Conservation (phyloP, 92 coral and sea anemone species). For the Phenganax marumi region DNA sequence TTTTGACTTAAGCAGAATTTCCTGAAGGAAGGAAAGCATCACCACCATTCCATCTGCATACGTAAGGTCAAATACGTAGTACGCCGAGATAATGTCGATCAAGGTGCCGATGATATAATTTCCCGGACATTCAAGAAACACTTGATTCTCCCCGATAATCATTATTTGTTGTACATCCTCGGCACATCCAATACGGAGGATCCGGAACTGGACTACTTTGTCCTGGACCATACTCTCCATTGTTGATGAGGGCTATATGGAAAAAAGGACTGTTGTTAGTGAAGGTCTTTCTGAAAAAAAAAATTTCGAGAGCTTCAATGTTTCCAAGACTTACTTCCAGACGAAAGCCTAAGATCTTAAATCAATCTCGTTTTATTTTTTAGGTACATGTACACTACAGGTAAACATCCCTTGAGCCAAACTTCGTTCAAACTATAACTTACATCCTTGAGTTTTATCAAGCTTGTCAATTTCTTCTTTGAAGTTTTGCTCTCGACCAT, state of each 20-base stretch:
- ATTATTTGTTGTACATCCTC: constrained; percentile 36
- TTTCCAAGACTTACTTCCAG: too few species aligned
- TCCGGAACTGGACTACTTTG: constrained; percentile 14
- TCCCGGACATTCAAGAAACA: constrained; percentile 29
- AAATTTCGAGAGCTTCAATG: too few species aligned
- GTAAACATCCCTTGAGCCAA: too few species aligned
- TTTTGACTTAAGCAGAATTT: constrained; percentile 21
- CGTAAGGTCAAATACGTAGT: constrained; percentile 35
- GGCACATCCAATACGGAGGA: constrained; percentile 3
- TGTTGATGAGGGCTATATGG: constrained; percentile 37
- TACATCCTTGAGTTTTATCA: constrained; percentile 42
- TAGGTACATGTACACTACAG: background rate
- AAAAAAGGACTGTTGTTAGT: background rate
- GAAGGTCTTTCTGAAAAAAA: background rate
- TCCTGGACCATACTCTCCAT: constrained; percentile 18
- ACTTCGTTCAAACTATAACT: constrained; percentile 5
- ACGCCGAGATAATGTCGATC: constrained; percentile 31
- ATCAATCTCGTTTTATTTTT: background rate
- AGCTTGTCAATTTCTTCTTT: constrained; percentile 27
- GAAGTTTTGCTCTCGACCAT: constrained; percentile 36
- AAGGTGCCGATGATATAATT: constrained; percentile 25
- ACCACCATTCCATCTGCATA: constrained; percentile 32
- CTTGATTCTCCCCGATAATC: constrained; percentile 45
- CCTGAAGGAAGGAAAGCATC: constrained; percentile 37
- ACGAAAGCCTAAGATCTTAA: background rate